Percentiles rank a stretch among this genome's conserved stretches.
These are phyloP conservation scores for Macrotis lagotis DNA, from an alignment of 2,113 vertebrate species.

Conservation along the genomic window DNA sequence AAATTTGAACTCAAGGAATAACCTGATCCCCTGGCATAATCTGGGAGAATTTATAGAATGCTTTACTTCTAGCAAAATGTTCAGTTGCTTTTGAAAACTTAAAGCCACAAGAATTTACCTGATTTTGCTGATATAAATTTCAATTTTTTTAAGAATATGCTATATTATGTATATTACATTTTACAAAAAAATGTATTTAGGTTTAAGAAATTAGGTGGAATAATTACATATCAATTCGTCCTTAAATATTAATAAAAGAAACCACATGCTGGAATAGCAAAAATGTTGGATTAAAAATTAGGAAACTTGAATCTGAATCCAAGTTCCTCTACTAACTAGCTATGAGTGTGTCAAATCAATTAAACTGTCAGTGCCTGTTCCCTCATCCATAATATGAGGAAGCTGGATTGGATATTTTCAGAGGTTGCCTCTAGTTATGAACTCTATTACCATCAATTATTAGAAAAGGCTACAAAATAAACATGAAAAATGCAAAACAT, in stretches of 20 bases:
- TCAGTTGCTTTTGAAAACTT: not conserved
- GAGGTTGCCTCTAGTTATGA: not conserved
- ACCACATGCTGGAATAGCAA: not conserved
- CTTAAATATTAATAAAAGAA: not conserved
- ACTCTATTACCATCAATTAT: not conserved
- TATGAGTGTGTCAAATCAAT: not conserved
- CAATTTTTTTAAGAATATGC: not conserved
- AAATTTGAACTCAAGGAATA: constrained; percentile 32
- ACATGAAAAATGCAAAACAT: not conserved
- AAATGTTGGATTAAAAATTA: not conserved
- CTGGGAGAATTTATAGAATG: constrained; percentile 10
- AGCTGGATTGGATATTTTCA: not conserved
- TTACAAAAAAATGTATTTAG: not conserved
- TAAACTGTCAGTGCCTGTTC: not conserved
- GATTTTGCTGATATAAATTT: not conserved
- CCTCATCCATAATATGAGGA: not conserved
- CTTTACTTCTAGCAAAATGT: not conserved
- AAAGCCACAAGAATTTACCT: not conserved
- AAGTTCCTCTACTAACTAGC: not conserved
- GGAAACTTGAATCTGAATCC: not conserved
- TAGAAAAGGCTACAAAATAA: not conserved
- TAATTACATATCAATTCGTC: not conserved
- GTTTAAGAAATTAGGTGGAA: not conserved
- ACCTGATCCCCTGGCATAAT: constrained; percentile 6
- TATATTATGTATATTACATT: not conserved